These are phyloP conservation scores for Nerophis lumbriciformis DNA, from an alignment of 2,113 vertebrate species.

Conservation along the genomic window DNA sequence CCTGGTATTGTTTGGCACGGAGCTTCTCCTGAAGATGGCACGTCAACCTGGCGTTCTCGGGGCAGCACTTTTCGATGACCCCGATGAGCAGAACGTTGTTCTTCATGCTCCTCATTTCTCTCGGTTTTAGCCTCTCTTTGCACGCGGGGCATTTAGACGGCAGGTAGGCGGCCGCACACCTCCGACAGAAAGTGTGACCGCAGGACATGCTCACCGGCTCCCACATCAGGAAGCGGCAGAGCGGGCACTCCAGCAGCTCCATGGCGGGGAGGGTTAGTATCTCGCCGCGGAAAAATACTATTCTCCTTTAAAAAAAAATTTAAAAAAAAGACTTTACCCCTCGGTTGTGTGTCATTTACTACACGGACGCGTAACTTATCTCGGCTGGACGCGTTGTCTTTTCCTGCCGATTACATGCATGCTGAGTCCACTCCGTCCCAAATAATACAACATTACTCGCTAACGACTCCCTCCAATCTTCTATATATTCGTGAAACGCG, in stretches of 20 bases:
- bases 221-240: conserved; percentile 74
- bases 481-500: not conserved
- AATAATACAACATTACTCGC: conserved; percentile 1
- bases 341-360: conserved; percentile 10
- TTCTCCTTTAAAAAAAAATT: conserved; percentile 7
- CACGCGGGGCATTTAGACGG: conserved; percentile 73
- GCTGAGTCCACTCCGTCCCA: conserved; percentile 15
- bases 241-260: conserved; percentile 78
- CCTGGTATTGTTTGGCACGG: conserved; percentile 56
- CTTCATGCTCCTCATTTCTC: conserved; percentile 47
- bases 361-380: conserved; percentile 5
- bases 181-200: conserved; percentile 81
- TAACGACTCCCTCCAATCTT: not conserved
- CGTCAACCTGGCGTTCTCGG: conserved; percentile 53
- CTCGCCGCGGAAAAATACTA: conserved; percentile 12
- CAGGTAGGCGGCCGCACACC: conserved; percentile 65
- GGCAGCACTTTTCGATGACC: conserved; percentile 76
- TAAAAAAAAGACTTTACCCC: not conserved
- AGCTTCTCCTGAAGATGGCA: conserved; percentile 64
- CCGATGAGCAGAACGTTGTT: conserved; percentile 76
- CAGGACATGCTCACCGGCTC: conserved; percentile 80
- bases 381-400: conserved; percentile 8
- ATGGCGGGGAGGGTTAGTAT: conserved; percentile 34
- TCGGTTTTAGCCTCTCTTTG: conserved; percentile 63
- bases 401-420: not conserved